phyloP scores from a whole-genome alignment of 2,797 vertebrate species.

The Pangasius krempfi region DNA sequence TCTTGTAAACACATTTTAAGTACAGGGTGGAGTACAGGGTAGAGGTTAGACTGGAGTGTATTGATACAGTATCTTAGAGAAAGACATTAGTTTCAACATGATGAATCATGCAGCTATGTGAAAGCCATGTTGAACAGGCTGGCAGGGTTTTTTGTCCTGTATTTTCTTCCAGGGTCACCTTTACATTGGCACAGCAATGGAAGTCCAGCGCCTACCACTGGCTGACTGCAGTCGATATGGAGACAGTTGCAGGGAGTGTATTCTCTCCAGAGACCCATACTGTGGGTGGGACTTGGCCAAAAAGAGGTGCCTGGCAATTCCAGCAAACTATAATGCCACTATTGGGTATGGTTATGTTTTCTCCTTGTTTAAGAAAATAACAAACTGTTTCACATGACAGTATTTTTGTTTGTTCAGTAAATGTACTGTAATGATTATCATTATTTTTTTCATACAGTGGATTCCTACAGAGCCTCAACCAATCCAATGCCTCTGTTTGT shows the following conservation, averaged over 20 bases:
- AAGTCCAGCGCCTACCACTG: slow-evolving; percentile 76
- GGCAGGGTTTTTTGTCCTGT: neutral
- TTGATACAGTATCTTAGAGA: neutral
- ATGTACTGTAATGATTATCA: neutral
- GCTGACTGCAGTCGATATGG: slow-evolving; percentile 81
- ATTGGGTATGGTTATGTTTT: slow-evolving; percentile 61
- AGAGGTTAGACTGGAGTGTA: neutral
- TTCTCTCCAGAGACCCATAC: slow-evolving; percentile 77
- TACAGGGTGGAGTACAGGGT: neutral
- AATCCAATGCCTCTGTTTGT: slow-evolving; percentile 77
- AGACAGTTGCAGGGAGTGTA: slow-evolving; percentile 78
- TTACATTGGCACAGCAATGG: slow-evolving; percentile 78
- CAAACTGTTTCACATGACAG: slow-evolving; percentile 38
- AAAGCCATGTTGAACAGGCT: neutral
- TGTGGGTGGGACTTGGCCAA: slow-evolving; percentile 77
- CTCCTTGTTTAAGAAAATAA: slow-evolving; percentile 4
- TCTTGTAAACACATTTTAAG: neutral
- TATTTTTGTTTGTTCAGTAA: slow-evolving; percentile 24
- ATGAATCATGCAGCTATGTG: neutral
- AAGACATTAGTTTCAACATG: neutral
- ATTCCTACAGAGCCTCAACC: slow-evolving; percentile 78
- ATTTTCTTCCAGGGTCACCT: slow-evolving; percentile 71
- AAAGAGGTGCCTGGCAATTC: slow-evolving; percentile 74
- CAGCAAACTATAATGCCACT: slow-evolving; percentile 70
- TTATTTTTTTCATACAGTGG: slow-evolving; percentile 60